Base-by-base conservation (phyloP, 2,888 invertebrate species). In the Cephus pygmeus region DNA sequence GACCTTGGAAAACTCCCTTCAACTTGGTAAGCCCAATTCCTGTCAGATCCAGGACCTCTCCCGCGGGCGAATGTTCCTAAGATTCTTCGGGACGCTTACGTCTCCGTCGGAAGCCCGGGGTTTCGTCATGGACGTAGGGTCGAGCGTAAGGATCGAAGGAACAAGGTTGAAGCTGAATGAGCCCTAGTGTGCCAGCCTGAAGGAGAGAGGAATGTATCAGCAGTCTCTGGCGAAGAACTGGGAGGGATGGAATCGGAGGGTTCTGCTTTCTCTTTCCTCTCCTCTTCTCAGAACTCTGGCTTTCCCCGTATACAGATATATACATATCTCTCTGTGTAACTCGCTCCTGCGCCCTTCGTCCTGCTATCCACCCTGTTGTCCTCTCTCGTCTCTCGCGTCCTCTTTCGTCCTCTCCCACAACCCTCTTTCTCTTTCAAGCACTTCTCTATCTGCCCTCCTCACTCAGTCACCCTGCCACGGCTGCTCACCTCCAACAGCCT, bases 121-220 rank as follows among this genome's bases (percentile, higher is more conserved):
- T 40, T 15, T 40, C 40, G 40, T 15, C 40, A 6, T 40, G 40
- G 15, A 40, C 40, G 40, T 40, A 40, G 40, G 40, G 40, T 40
- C 40, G 76, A 81, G 78, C 78, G 75, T 79, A 81, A 83, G 83
- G 85, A 86, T 87, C 86, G 86, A 86, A 86, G 80, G 84, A 83
- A 83, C 85, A 83, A 86, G 87, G 86, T 84, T 81, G 82, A 82
- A 81, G 81, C 87, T 81, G 84, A 87, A 85, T 82, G 83, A 87
- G 83, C 82, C 77, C 76, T 78, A 83, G 84, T 80, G 81, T 86
- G 79, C 79, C 15, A 15, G 15, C 40, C 79, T 79, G 81, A 81
- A 79, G 80, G 80, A 78, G 80, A 79, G 79, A 80, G 77, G 68
- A 34, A 73, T 56, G 73, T 34, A 79, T 40, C 75, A 40, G 76